Evolutionary conservation across 2,888 invertebrate species (phyloP), one percentile per base, ranked within the genome.

Genomic region (Nematopogon swammerdamellus): DNA sequence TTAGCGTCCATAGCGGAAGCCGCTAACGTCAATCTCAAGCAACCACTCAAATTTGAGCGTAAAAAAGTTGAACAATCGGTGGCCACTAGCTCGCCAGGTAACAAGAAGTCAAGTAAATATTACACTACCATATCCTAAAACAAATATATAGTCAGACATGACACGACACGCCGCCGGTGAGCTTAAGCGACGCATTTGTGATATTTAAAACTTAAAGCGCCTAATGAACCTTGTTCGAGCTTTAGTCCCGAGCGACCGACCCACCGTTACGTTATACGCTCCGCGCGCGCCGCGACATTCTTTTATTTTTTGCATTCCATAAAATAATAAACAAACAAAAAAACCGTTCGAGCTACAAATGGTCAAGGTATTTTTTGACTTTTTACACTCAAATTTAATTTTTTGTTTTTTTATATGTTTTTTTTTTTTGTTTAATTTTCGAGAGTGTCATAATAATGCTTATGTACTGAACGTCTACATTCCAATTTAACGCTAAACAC

Each of bases 1-100:
- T 70, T 97, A 55, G 93, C 92, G 50, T 92, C 95, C 50, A 88
- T 97, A 58, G 92, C 94, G 1, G 92, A 95, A 71, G 89, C 91
- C 50, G 86, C 89, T 67, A 86, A 86, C 56, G 87, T 93, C 75
- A 88, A 91, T 71, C 82, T 94, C 51, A 89, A 89, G 69, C 89
- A 88, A 62, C 86, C 93, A 57, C 80, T 94, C 59, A 84, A 84
- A 64, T 80, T 88, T 64, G 85, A 85, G 72, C 79, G 81, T 72
- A 82, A 81, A 80, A 80, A 80, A 80, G 80, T 80, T 80, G 80
- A 80, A 80, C 80, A 80, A 80, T 80, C 80, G 64, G 80, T 80
- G 80, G 80, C 80, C 80, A 80, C 80, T 80, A 80, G 80, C 80
- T 80, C 80, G 80, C 80, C 80, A 80, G 80, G 80, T 80, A 80